Evolutionary conservation across 1,140 invertebrate genomes (phyloP).

Genomic region (Matsumurasca onukii): DNA sequence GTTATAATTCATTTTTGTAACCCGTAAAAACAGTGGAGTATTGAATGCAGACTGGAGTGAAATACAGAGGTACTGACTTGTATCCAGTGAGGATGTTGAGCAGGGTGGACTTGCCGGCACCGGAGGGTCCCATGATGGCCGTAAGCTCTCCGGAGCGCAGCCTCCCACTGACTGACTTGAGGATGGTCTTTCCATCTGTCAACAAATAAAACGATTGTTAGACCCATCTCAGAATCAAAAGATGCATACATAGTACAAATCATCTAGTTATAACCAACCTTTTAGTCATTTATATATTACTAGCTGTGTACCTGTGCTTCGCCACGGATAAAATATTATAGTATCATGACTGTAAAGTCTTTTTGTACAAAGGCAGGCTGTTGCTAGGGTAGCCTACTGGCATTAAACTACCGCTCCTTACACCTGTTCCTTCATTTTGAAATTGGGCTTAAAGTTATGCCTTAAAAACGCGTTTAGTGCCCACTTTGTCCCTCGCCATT

Average conservation of each 20-base stretch:
- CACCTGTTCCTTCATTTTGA: too few relatives aligned
- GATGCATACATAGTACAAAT: neutral
- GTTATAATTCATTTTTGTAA: too few relatives aligned
- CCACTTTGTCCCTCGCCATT: too few relatives aligned
- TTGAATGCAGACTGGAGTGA: too few relatives aligned
- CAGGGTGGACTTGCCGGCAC: conserved; percentile 89
- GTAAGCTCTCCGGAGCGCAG: conserved; percentile 83
- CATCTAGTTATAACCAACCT: neutral
- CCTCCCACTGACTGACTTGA: conserved; percentile 80
- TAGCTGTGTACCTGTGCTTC: too few relatives aligned
- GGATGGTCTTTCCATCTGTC: conserved; percentile 74
- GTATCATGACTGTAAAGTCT: too few relatives aligned
- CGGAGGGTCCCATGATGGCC: conserved; percentile 93
- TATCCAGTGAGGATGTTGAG: conserved; percentile 85
- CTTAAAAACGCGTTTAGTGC: too few relatives aligned
- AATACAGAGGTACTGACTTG: conserved; percentile 76
- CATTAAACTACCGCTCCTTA: too few relatives aligned
- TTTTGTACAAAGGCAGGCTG: too few relatives aligned
- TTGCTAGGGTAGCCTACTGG: neutral
- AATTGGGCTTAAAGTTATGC: too few relatives aligned
- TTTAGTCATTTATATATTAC: neutral
- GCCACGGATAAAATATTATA: too few relatives aligned
- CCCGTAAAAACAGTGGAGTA: too few relatives aligned
- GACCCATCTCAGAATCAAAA: neutral
- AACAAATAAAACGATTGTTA: conserved; percentile 26